Evolutionary conservation across 2,888 invertebrate genomes (phyloP), one percentile per base, ranked within the genome.

Genomic region (Timema podura): DNA sequence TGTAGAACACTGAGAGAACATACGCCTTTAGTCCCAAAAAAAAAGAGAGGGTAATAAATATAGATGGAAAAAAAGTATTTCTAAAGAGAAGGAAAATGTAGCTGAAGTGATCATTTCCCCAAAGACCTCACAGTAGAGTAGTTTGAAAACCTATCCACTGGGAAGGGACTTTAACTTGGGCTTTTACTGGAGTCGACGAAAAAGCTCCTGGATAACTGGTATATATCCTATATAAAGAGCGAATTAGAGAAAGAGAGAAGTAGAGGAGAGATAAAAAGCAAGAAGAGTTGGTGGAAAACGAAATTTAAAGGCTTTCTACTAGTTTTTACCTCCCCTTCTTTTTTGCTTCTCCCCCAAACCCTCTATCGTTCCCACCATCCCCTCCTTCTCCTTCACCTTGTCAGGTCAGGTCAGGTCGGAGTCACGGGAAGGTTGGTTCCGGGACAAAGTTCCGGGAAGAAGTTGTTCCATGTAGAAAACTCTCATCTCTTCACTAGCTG

Each of bases 241-340:
- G 16, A 70, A 45, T 61, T 51, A 65, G 61, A 15, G 57, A 64
- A 66, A 66, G 67, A 64, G 30, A 64, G 59, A 48, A 16, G 66
- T 65, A 47, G 64, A 64, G 59, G 48, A 54, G 64, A 61, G 70
- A 51, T 61, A 67, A 61, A 44, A 54, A 68, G 67, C 68, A 65
- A 65, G 69, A 57, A 64, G 68, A 68, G 69, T 67, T 45, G 57
- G 68, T 66, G 70, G 72, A 69, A 71, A 74, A 71, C 72, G 68
- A 68, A 70, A 70, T 72, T 72, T 71, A 68, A 71, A 67, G 69
- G 70, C 71, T 69, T 69, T 69, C 70, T 69, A 46, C 71, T 70
- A 68, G 16, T 44, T 9, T 30, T 16, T 30, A 30, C 30, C 30
- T 30, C 30, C 30, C 30, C 30, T 30, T 30, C 30, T 3, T 3